phyloP scores from a whole-genome alignment of 2,797 vertebrate species.

The Coccyzus lansbergi region DNA sequence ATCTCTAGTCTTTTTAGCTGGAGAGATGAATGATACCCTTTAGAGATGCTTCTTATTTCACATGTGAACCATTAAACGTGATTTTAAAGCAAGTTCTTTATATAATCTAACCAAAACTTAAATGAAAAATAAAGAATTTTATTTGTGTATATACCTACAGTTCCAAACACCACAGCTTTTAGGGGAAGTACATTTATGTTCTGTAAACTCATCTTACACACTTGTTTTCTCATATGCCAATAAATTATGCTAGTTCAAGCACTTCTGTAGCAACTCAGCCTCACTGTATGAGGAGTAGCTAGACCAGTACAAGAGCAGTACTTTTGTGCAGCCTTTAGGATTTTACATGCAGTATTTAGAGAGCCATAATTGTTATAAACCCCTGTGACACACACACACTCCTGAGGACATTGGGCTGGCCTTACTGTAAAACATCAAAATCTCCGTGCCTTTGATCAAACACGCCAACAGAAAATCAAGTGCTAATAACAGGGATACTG shows the following conservation, averaged over 20 bases:
- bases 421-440: not conserved
- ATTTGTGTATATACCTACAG: not conserved
- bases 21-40: not conserved
- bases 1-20: not conserved
- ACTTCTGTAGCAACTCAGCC: not conserved
- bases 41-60: not conserved
- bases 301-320: not conserved
- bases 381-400: not conserved
- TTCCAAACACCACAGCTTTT: not conserved
- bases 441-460: constrained; percentile 36
- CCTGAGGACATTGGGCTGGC: not conserved
- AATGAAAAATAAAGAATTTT: not conserved
- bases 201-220: not conserved
- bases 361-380: not conserved
- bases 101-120: not conserved
- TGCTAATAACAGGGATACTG: not conserved
- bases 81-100: not conserved
- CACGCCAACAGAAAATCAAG: not conserved
- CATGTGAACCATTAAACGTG: not conserved
- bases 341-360: not conserved
- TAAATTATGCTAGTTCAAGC: not conserved
- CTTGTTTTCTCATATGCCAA: not conserved
- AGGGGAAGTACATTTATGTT: not conserved
- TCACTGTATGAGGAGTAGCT: rapidly evolving
- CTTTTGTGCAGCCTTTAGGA: not conserved